Base-by-base conservation (phyloP, 2,113 vertebrate species). In the Rhinopomastus cyanomelas region DNA sequence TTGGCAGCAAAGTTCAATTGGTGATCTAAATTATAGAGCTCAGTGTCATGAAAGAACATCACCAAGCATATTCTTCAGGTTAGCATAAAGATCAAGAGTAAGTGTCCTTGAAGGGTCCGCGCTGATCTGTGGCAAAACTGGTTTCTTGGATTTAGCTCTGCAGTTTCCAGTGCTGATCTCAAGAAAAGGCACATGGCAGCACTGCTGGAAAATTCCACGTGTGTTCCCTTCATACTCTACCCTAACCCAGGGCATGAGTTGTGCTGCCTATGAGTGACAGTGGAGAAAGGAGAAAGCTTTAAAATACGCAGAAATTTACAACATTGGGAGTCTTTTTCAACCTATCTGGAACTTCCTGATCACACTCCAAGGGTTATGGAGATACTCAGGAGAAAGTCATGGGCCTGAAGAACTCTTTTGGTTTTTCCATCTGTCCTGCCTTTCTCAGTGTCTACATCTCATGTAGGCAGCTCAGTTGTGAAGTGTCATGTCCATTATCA, bases 381-480 rank as follows among this genome's bases (percentile, higher is more conserved):
- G 53, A 25, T 62, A 60, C 27, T 81, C 5, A 9, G 32, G 73
- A 87, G 62, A 69, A 90, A 90, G 61, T 71, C 73, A 76, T 34
- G 32, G 57, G 48, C 29, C 62, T 91, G 60, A 84, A 79, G 67
- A 93, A 79, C 65, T 88, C 36, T 16, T 72, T 66, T 71, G 42
- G 52, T 86, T 57, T 84, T 92, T 75, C 46, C 48, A 85, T 87
- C 81, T 90, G 75, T 91, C 77, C 16, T 92, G 65, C n/a, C 71
- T 84, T 93, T 88, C 62, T 90, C 52, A 86, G 39, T 82, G 66
- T 85, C 66, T 89, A 46, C 37, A 16, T 81, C 94, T 75, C 32
- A 5, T 42, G 88, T 92, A 92, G 90, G 82, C 87, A 93, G 84
- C 61, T 87, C 84, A 90, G 93, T 85, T 89, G 73, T 92, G 83